Percentiles rank a stretch among this genome's conserved stretches.
Conservation (phyloP, 2,888 invertebrate genomes). For the Vannuccia rotundouncinata region DNA sequence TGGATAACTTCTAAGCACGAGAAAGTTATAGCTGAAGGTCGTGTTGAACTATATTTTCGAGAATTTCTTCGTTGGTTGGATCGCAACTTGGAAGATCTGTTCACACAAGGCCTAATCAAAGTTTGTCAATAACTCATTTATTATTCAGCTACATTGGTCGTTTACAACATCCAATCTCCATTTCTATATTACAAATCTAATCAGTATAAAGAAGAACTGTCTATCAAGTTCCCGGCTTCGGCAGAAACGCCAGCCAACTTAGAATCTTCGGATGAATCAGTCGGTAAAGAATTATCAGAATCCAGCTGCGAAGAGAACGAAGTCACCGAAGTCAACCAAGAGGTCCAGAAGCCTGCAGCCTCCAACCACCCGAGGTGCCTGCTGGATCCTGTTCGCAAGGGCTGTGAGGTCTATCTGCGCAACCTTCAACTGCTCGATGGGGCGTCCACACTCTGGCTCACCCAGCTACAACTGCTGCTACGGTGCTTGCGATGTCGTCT, state of each 20-base stretch:
- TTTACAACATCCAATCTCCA: too few species aligned
- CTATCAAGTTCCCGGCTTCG: background rate
- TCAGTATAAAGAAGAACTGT: background rate
- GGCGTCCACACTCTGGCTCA: constrained; percentile 48
- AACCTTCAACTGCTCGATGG: constrained; percentile 49
- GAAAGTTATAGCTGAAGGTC: background rate
- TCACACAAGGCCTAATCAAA: constrained; percentile 53
- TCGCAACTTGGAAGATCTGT: constrained; percentile 50
- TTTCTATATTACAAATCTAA: too few species aligned
- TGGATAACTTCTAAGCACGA: background rate
- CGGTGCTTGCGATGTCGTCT: constrained; percentile 48
- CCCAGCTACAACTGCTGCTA: constrained; percentile 47
- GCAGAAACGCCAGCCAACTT: background rate
- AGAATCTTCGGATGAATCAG: background rate
- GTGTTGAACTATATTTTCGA: constrained; percentile 44
- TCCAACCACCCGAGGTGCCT: background rate
- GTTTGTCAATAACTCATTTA: constrained; percentile 46
- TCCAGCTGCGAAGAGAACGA: background rate
- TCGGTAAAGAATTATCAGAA: too few species aligned
- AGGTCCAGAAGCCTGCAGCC: background rate
- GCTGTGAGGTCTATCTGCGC: constrained; percentile 51
- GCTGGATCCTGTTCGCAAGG: constrained; percentile 42
- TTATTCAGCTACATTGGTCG: too few species aligned
- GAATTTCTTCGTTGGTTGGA: constrained; percentile 56
- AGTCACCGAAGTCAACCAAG: background rate